phyloP scores from a whole-genome alignment of 2,113 vertebrate species.

The Aptenodytes forsteri region DNA sequence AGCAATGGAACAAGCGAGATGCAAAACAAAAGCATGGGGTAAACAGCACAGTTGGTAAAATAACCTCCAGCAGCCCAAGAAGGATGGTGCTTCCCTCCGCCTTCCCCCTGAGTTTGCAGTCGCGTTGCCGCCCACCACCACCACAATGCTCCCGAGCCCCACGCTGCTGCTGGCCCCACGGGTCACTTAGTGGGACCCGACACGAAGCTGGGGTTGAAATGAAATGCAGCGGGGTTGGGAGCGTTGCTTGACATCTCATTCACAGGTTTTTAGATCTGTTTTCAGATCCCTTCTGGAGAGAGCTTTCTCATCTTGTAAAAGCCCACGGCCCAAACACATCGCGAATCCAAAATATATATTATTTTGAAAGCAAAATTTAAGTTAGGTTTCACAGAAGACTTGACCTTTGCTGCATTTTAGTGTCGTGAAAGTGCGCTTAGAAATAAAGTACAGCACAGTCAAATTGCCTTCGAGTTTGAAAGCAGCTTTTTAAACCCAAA shows the following conservation, averaged over 20 bases:
- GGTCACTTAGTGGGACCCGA: neutral
- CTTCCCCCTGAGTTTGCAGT: neutral
- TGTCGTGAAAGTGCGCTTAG: neutral
- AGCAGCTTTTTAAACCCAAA: neutral
- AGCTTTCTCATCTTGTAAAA: constrained; percentile 21
- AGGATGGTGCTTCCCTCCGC: neutral
- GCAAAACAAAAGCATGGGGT: neutral
- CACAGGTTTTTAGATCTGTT: constrained; percentile 20
- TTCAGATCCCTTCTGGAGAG: constrained; percentile 59
- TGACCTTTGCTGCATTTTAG: constrained; percentile 10
- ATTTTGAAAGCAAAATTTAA: constrained; percentile 20
- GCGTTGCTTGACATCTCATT: constrained; percentile 10
- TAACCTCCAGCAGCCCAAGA: neutral
- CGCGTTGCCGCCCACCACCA: neutral
- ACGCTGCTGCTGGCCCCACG: neutral
- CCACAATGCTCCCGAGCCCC: neutral
- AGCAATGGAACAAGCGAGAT: neutral
- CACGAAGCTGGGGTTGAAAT: neutral
- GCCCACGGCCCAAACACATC: neutral
- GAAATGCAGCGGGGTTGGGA: neutral
- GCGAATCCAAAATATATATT: neutral
- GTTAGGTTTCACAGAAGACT: constrained; percentile 4
- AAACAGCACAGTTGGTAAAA: neutral
- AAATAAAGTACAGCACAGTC: neutral
- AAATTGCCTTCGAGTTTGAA: neutral